phyloP scores from a whole-genome alignment of 2,113 vertebrate genomes.

The Sardina pilchardus region DNA sequence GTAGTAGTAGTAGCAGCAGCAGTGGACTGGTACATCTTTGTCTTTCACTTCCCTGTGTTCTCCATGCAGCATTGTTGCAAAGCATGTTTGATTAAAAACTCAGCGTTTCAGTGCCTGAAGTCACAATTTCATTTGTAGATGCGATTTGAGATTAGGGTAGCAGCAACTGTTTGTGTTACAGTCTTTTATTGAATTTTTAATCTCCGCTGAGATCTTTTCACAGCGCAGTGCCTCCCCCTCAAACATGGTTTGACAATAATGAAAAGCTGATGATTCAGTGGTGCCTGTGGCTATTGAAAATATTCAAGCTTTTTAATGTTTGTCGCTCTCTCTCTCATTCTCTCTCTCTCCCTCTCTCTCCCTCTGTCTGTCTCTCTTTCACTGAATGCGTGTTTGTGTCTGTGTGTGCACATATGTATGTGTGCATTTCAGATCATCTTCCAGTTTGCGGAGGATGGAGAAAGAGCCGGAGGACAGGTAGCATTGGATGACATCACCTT shows the following conservation, averaged over 20 bases:
- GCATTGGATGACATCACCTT: conserved; percentile 73
- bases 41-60: neutral
- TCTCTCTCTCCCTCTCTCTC: conserved; percentile 43
- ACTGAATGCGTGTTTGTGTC: too few species aligned
- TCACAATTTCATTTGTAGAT: neutral
- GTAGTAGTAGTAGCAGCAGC: neutral
- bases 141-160: neutral
- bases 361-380: conserved; percentile 1
- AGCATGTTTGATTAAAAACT: neutral
- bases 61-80: neutral
- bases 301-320: neutral
- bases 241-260: neutral
- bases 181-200: neutral
- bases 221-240: too few species aligned
- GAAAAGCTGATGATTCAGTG: neutral
- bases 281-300: neutral
- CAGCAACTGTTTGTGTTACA: neutral
- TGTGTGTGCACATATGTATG: neutral
- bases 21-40: neutral
- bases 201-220: neutral
- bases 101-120: neutral
- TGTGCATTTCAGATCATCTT: conserved; percentile 62
- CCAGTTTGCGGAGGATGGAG: conserved; percentile 50
- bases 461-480: conserved; percentile 42
- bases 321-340: neutral